Percentiles rank a stretch among this genome's conserved stretches.
phyloP scores from a whole-genome alignment of 2,888 invertebrate species.

The Thymelicus lineola region DNA sequence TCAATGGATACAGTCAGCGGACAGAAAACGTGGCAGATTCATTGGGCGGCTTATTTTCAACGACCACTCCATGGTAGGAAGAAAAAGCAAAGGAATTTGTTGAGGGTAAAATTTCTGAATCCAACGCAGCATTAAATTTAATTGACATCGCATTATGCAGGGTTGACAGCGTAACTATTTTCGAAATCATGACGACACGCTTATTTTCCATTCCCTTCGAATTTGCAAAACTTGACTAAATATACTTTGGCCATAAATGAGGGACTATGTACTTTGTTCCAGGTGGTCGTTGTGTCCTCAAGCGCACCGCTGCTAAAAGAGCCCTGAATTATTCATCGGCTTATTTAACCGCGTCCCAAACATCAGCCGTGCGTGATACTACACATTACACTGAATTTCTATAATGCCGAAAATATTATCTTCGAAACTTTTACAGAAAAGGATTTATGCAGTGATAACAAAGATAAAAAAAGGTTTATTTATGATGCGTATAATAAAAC shows the following conservation, averaged over 20 bases:
- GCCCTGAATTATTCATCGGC: conserved; percentile 79
- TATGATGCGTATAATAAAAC: not conserved
- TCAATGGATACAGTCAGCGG: conserved; percentile 53
- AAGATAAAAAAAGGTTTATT: not conserved
- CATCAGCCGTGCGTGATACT: conserved; percentile 53
- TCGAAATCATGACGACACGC: conserved; percentile 29
- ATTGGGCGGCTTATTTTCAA: conserved; percentile 26
- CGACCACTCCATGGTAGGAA: conserved; percentile 9
- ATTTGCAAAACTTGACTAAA: conserved; percentile 59
- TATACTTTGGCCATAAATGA: conserved; percentile 69
- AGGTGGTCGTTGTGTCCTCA: conserved; percentile 69
- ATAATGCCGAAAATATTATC: conserved; percentile 56
- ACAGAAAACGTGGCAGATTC: conserved; percentile 50
- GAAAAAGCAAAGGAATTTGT: conserved; percentile 19
- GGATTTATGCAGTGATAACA: conserved; percentile 11
- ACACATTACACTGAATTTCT: conserved; percentile 52
- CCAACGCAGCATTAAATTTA: conserved; percentile 27
- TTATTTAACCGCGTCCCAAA: conserved; percentile 73
- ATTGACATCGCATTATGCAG: conserved; percentile 45
- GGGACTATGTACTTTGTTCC: conserved; percentile 77
- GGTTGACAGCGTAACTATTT: conserved; percentile 32
- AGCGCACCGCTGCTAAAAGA: conserved; percentile 71
- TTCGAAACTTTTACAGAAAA: conserved; percentile 41
- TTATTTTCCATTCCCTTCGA: conserved; percentile 56
- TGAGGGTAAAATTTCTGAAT: conserved; percentile 20